Percentiles rank a stretch among this genome's conserved stretches.
These are phyloP conservation scores for Lacanobia oleracea DNA, from an alignment of 2,888 invertebrate genomes.

Conservation along the genomic window DNA sequence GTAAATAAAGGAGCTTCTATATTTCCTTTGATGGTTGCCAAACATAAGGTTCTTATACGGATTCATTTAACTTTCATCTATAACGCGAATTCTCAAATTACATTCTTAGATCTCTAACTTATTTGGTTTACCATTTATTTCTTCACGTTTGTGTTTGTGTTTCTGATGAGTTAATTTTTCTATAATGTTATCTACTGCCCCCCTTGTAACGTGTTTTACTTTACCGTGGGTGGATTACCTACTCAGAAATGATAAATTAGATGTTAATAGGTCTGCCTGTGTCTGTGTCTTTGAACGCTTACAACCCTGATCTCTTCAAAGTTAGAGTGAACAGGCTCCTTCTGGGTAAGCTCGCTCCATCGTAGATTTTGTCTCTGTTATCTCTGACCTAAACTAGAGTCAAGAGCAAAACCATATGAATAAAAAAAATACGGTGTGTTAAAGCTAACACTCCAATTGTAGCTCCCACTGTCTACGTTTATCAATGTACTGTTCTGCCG, in stretches of 20 bases:
- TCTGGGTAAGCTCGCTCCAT: too few species aligned
- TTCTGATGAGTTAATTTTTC: not conserved
- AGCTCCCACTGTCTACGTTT: too few species aligned
- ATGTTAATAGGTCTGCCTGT: too few species aligned
- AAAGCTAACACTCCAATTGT: too few species aligned
- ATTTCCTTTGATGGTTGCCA: not conserved
- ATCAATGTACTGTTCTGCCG: too few species aligned
- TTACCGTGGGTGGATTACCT: not conserved
- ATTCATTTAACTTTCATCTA: not conserved
- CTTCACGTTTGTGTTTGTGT: not conserved
- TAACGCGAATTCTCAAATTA: not conserved
- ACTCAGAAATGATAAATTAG: not conserved
- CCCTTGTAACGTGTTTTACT: not conserved
- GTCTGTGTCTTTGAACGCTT: too few species aligned
- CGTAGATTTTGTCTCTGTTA: too few species aligned
- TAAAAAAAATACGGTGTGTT: too few species aligned
- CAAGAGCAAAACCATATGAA: too few species aligned
- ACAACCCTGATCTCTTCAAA: too few species aligned
- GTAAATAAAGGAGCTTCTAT: not conserved
- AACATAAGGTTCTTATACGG: not conserved
- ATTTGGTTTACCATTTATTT: not conserved
- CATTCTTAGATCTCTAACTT: not conserved
- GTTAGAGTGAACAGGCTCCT: too few species aligned
- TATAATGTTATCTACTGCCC: not conserved
- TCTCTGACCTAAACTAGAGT: too few species aligned